Conservation (phyloP, 2,888 invertebrate genomes). For the Hecatera dysodea region DNA sequence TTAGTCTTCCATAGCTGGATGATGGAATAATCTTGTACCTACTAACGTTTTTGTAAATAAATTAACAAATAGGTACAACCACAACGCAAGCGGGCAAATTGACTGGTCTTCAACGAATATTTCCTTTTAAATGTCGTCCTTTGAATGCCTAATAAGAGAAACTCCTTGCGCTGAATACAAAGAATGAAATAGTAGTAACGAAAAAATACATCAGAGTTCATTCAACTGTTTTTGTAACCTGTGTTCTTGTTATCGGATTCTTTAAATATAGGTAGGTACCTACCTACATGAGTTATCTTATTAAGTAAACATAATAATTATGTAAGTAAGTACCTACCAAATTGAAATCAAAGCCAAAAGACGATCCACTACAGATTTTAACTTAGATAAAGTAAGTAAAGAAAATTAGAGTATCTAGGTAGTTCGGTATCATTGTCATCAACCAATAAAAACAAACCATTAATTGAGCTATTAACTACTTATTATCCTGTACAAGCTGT, state of each 20-base stretch:
- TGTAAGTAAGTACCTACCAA: background rate
- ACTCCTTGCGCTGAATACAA: slow-evolving; percentile 86
- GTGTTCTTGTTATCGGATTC: slow-evolving; percentile 26
- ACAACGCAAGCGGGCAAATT: slow-evolving; percentile 54
- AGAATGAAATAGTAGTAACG: slow-evolving; percentile 76
- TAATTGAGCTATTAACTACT: slow-evolving; percentile 23
- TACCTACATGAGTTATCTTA: slow-evolving; percentile 18
- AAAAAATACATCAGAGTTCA: slow-evolving; percentile 82
- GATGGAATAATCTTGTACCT: background rate
- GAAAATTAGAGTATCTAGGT: background rate
- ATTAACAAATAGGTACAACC: background rate
- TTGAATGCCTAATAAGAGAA: slow-evolving; percentile 89
- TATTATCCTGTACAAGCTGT: slow-evolving; percentile 35
- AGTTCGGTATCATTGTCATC: slow-evolving; percentile 15
- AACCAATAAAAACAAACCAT: slow-evolving; percentile 37
- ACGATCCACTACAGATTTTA: background rate
- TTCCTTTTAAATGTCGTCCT: slow-evolving; percentile 88
- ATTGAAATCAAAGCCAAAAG: slow-evolving; percentile 19
- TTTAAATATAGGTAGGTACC: slow-evolving; percentile 17
- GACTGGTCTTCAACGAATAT: slow-evolving; percentile 79
- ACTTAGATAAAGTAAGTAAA: background rate
- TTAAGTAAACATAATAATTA: slow-evolving; percentile 5
- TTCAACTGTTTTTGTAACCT: slow-evolving; percentile 79
- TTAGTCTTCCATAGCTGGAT: background rate
- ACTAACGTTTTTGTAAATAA: background rate